Evolutionary conservation across 2,888 invertebrate species (phyloP).

Genomic region (Nomada flava): DNA sequence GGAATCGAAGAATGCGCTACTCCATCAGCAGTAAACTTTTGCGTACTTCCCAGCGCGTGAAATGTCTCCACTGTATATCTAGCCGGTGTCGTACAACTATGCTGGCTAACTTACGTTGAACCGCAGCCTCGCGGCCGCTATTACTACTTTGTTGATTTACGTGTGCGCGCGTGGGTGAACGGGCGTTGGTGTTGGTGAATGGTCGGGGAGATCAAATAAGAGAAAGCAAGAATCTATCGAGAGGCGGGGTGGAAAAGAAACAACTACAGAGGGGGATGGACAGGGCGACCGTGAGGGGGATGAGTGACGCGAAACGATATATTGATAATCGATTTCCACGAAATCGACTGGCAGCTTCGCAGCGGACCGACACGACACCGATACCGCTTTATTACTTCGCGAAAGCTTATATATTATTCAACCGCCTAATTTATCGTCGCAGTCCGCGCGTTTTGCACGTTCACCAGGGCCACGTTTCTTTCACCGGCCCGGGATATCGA

Average conservation of each 20-base stretch:
- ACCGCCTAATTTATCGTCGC: constrained; percentile 64
- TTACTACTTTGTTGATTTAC: neutral
- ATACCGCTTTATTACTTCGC: constrained; percentile 67
- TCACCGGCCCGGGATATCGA: neutral
- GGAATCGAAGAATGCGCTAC: constrained; percentile 73
- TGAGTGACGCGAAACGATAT: constrained; percentile 46
- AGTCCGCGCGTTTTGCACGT: constrained; percentile 21
- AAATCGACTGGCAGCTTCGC: constrained; percentile 60
- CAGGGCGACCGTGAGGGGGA: constrained; percentile 6
- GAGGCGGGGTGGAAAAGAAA: constrained; percentile 22
- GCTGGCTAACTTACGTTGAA: neutral
- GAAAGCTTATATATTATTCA: constrained; percentile 67
- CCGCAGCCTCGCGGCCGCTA: neutral
- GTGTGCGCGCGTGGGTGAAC: no score
- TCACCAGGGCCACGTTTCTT: constrained; percentile 10
- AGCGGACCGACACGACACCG: constrained; percentile 51
- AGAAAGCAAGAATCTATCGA: constrained; percentile 33
- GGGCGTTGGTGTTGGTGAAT: neutral
- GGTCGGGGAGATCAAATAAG: constrained; percentile 23
- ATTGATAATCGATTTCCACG: constrained; percentile 70
- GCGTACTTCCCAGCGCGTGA: constrained; percentile 60
- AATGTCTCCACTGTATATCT: constrained; percentile 34
- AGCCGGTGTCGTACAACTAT: neutral
- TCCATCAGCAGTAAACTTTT: constrained; percentile 77
- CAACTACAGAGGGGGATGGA: constrained; percentile 29